Evolutionary conservation across 1,140 invertebrate species (phyloP).

Genomic region (Rhagoletis zephyria): DNA sequence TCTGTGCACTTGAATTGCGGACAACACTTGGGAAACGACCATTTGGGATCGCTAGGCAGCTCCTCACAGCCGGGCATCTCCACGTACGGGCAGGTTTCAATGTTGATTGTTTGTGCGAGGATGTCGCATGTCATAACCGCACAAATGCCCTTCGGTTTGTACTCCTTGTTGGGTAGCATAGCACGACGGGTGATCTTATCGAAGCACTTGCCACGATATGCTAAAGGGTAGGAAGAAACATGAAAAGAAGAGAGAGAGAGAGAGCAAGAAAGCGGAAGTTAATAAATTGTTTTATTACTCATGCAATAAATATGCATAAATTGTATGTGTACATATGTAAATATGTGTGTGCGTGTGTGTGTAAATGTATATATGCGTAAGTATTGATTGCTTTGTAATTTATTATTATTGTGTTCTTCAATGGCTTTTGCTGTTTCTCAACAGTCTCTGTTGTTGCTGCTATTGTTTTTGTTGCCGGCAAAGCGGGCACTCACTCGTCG

Average conservation of each 20-base stretch:
- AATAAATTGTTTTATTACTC: conserved; percentile 60
- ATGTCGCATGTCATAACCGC: conserved; percentile 72
- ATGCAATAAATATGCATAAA: conserved; percentile 51
- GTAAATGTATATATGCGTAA: not conserved
- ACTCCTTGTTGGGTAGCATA: conserved; percentile 71
- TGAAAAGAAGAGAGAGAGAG: conserved; percentile 48
- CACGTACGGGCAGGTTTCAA: conserved; percentile 71
- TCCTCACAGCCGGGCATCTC: conserved; percentile 72
- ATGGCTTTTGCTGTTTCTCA: not conserved
- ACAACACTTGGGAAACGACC: conserved; percentile 71
- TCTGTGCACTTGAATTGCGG: conserved; percentile 71
- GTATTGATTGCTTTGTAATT: conserved; percentile 43
- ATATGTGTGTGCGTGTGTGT: conserved; percentile 28
- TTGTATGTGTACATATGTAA: not conserved
- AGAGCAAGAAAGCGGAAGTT: conserved; percentile 66
- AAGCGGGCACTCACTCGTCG: not conserved
- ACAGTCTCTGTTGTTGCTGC: conserved; percentile 11
- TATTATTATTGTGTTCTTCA: not conserved
- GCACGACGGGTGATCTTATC: conserved; percentile 70
- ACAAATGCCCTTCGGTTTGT: conserved; percentile 72
- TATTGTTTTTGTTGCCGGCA: not conserved
- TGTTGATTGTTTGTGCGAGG: conserved; percentile 67
- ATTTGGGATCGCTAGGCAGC: conserved; percentile 68
- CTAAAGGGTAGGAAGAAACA: conserved; percentile 58
- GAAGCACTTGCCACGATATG: conserved; percentile 70